These are phyloP conservation scores for Lithosia quadra DNA, from an alignment of 2,888 invertebrate genomes.

Conservation along the genomic window DNA sequence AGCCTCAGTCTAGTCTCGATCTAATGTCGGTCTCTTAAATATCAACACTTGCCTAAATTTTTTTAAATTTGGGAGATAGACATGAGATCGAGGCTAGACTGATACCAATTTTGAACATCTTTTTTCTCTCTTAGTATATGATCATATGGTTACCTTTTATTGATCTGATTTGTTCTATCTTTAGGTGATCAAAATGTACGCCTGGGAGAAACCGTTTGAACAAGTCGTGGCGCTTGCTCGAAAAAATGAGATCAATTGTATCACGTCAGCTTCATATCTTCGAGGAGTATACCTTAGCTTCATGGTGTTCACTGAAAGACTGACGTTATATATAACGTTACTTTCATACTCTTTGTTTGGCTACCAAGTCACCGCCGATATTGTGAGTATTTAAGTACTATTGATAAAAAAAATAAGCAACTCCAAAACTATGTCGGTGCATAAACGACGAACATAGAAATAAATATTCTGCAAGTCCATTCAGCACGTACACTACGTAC, in stretches of 20 bases:
- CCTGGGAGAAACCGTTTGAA: conserved; percentile 97
- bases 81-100: too few species aligned
- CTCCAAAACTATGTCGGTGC: too few species aligned
- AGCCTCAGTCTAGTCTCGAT: too few species aligned
- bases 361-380: conserved; percentile 85
- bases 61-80: too few species aligned
- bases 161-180: conserved; percentile 47
- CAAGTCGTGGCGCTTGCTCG: conserved; percentile 92
- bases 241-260: conserved; percentile 88
- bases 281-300: conserved; percentile 89
- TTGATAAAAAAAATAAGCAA: neutral
- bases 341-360: conserved; percentile 91
- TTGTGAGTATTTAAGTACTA: conserved; percentile 75
- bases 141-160: neutral
- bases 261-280: conserved; percentile 89
- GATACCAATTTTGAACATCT: neutral
- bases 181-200: conserved; percentile 98
- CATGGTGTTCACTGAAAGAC: conserved; percentile 94
- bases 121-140: neutral
- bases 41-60: too few species aligned
- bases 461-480: too few species aligned
- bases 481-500: too few species aligned
- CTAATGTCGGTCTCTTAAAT: too few species aligned
- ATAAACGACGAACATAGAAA: too few species aligned
- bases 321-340: conserved; percentile 93